phyloP scores from a whole-genome alignment of 92 coral and sea anemone genomes.

The Epizoanthus illoricatus region DNA sequence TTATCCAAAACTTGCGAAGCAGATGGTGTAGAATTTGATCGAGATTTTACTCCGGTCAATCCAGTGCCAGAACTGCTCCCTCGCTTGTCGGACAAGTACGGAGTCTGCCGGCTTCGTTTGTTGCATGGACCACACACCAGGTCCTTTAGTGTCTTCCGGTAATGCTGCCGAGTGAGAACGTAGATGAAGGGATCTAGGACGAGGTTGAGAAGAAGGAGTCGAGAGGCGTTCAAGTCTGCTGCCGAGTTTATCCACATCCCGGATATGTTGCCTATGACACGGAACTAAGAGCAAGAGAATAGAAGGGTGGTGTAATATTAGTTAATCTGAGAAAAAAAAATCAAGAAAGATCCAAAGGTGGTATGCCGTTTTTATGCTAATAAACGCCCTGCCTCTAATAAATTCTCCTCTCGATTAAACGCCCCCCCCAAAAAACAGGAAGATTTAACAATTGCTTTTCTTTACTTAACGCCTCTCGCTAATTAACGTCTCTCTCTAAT shows the following conservation, averaged over 20 bases:
- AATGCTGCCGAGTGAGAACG: conserved; percentile 39
- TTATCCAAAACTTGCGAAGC: conserved; percentile 29
- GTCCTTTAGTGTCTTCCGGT: conserved; percentile 23
- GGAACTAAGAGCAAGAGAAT: conserved; percentile 1
- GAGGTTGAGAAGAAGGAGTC: conserved; percentile 33
- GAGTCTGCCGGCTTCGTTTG: not conserved
- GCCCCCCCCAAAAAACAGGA: too few species aligned
- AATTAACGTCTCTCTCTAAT: not conserved
- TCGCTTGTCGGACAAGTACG: conserved; percentile 19
- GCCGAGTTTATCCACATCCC: conserved; percentile 34
- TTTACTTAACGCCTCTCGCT: too few species aligned
- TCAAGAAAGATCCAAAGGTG: not conserved
- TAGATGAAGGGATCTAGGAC: conserved; percentile 39
- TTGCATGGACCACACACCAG: conserved; percentile 28
- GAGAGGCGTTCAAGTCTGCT: conserved; percentile 35
- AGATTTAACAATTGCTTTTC: not conserved
- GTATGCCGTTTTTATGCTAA: not conserved
- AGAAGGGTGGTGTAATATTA: not conserved
- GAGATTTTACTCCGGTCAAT: conserved; percentile 1
- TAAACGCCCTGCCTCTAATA: not conserved
- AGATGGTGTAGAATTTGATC: conserved; percentile 18
- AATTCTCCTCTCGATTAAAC: not conserved
- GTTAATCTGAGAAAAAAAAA: not conserved
- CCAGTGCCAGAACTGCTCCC: conserved; percentile 36
- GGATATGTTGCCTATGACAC: conserved; percentile 32